Percentiles rank a stretch among this genome's conserved stretches.
Conservation (phyloP, 2,113 vertebrate genomes). For the Antennarius striatus region DNA sequence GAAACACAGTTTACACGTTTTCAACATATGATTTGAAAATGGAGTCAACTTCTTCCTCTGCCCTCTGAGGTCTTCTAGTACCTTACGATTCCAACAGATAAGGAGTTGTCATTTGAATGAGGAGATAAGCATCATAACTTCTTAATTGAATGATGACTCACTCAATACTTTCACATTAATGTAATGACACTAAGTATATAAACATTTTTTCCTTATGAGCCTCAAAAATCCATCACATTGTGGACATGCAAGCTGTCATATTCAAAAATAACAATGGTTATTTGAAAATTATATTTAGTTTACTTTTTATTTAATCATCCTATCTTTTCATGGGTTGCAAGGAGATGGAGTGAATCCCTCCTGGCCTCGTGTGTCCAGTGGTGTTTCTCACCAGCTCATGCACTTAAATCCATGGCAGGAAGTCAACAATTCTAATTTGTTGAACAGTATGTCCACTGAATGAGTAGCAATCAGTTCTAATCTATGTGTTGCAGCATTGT, state of each 20-base stretch:
- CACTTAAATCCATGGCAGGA: not conserved
- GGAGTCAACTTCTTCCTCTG: not conserved
- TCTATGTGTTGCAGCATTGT: slow-evolving; percentile 6
- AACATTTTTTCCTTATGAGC: slow-evolving; percentile 24
- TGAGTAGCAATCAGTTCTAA: slow-evolving; percentile 36
- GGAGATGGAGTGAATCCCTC: no score
- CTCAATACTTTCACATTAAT: not conserved
- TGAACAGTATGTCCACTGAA: not conserved
- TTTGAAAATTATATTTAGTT: no score
- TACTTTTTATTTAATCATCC: no score
- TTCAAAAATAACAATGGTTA: not conserved
- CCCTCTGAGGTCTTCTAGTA: not conserved
- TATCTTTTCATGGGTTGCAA: no score
- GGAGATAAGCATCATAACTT: slow-evolving; percentile 6
- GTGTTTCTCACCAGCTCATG: slow-evolving; percentile 2
- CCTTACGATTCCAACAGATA: slow-evolving; percentile 8
- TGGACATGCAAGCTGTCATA: slow-evolving; percentile 5
- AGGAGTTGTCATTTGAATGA: slow-evolving; percentile 16
- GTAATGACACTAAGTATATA: slow-evolving; percentile 16
- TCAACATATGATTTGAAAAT: not conserved
- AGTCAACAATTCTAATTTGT: not conserved
- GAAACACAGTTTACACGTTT: slow-evolving; percentile 15
- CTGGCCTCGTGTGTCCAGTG: no score
- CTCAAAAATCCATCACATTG: slow-evolving; percentile 20
- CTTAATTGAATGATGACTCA: slow-evolving; percentile 14